Conservation (phyloP, 2,888 invertebrate genomes). For the Drosophila leonis region DNA sequence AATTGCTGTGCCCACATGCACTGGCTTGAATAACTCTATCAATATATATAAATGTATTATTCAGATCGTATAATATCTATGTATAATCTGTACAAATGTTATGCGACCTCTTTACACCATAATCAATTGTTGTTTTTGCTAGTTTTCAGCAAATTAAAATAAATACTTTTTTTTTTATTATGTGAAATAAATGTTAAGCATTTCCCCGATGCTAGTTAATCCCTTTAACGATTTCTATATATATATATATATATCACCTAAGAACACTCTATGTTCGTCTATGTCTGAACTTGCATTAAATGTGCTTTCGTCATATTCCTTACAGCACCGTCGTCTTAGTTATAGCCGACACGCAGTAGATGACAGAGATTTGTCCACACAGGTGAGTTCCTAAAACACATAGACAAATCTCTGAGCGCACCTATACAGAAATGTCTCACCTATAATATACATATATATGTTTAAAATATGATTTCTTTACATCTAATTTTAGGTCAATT, state of each 20-base stretch:
- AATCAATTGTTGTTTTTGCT: constrained; percentile 32
- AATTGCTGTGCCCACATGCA: constrained; percentile 36
- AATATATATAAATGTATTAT: constrained; percentile 19
- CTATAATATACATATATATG: background rate
- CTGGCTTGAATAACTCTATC: constrained; percentile 7
- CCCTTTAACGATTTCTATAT: background rate
- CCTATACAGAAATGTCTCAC: background rate
- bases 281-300: constrained; percentile 43
- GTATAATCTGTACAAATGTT: constrained; percentile 74
- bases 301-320: constrained; percentile 74
- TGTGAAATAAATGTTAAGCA: constrained; percentile 34
- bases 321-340: constrained; percentile 94
- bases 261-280: constrained; percentile 29
- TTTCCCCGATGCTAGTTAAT: constrained; percentile 4
- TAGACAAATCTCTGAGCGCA: constrained; percentile 68
- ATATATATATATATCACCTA: constrained; percentile 26
- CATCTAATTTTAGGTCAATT: constrained; percentile 87
- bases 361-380: constrained; percentile 94
- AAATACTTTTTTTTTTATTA: constrained; percentile 23
- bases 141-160: constrained; percentile 23
- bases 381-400: constrained; percentile 86
- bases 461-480: background rate
- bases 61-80: constrained; percentile 40
- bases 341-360: constrained; percentile 96
- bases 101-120: constrained; percentile 55